phyloP scores from a whole-genome alignment of 2,888 invertebrate genomes.

The Apotomis turbidana region DNA sequence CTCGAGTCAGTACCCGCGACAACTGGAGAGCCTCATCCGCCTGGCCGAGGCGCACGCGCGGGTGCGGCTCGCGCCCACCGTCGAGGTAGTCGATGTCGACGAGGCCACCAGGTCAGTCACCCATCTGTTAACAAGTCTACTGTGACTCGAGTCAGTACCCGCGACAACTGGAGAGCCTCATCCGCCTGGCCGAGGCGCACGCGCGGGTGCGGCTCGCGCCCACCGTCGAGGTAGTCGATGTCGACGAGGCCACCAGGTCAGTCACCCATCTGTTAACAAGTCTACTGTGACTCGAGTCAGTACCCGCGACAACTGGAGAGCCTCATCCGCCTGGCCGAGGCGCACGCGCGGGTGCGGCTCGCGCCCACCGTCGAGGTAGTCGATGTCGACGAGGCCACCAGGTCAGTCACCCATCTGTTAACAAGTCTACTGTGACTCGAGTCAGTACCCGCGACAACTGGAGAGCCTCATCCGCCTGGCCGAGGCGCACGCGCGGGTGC shows the following conservation, averaged over 20 bases:
- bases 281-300: too few relatives aligned
- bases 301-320: constrained; percentile 99
- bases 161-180: constrained; percentile 97
- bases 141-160: too few relatives aligned
- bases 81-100: constrained; percentile 95
- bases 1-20: constrained; percentile 98
- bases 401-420: constrained; percentile 78
- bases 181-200: constrained; percentile 97
- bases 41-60: constrained; percentile 98
- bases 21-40: constrained; percentile 98
- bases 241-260: constrained; percentile 97
- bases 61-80: constrained; percentile 91
- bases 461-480: constrained; percentile 98
- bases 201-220: constrained; percentile 95
- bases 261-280: background rate
- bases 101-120: constrained; percentile 93
- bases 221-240: constrained; percentile 92
- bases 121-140: too few relatives aligned
- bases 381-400: constrained; percentile 98
- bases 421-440: too few relatives aligned
- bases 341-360: constrained; percentile 96
- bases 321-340: constrained; percentile 96
- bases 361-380: constrained; percentile 90
- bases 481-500: constrained; percentile 97
- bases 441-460: constrained; percentile 97